A percentile compares a stretch with the other conserved stretches of the same genome.
Evolutionary conservation across 2,797 vertebrate genomes (phyloP).

Genomic region (Ctenochaetus hawaiiensis): DNA sequence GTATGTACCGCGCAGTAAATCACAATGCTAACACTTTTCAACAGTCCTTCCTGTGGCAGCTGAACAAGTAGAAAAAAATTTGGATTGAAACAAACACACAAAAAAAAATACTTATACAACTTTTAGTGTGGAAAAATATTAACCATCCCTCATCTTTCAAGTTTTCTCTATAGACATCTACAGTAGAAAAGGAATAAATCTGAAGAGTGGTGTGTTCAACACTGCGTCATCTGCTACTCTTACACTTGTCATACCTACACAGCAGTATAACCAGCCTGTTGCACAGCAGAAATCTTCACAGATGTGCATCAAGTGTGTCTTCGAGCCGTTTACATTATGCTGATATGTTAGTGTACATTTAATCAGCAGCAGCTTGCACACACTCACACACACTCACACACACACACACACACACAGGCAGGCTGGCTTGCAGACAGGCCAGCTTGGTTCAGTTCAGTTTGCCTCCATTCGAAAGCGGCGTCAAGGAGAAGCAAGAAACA

Average conservation of each 20-base stretch:
- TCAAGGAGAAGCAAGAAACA: conserved; percentile 29
- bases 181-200: conserved; percentile 77
- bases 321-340: conserved; percentile 31
- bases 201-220: conserved; percentile 65
- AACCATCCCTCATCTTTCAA: conserved; percentile 55
- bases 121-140: conserved; percentile 70
- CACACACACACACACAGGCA: conserved; percentile 53
- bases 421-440: conserved; percentile 38
- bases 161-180: conserved; percentile 57
- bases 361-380: conserved; percentile 58
- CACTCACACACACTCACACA: conserved; percentile 60
- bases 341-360: conserved; percentile 73
- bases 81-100: conserved; percentile 39
- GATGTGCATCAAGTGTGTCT: conserved; percentile 56
- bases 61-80: conserved; percentile 67
- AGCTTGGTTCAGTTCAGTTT: conserved; percentile 70
- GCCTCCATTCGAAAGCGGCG: conserved; percentile 75
- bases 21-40: conserved; percentile 45
- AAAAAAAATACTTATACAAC: conserved; percentile 46
- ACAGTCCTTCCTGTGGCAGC: conserved; percentile 34
- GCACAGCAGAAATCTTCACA: conserved; percentile 53
- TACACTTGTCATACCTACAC: conserved; percentile 58
- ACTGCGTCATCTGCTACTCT: conserved; percentile 54
- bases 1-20: conserved; percentile 63
- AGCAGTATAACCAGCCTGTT: conserved; percentile 59